Evolutionary conservation across 2,888 invertebrate genomes (phyloP), one percentile per base, ranked within the genome.

Genomic region (Nesidiocoris tenuis): DNA sequence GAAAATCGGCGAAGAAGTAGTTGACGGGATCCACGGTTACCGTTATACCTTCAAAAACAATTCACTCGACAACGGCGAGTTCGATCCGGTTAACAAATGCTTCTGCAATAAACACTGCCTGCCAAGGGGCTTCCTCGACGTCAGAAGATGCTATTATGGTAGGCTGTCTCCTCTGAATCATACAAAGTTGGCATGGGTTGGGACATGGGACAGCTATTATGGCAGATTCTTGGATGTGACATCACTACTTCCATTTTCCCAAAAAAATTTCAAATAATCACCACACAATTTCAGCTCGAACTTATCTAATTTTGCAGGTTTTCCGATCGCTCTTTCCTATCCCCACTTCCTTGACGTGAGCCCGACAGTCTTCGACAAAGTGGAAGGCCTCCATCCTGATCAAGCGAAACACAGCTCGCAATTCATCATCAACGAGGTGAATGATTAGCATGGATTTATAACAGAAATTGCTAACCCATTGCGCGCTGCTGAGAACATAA

Each of bases 251-350:
- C n/a, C n/a, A n/a, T n/a, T n/a, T n/a, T n/a, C n/a, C n/a, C n/a
- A n/a, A n/a, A n/a, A n/a, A n/a, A n/a, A n/a, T n/a, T n/a, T n/a
- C n/a, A n/a, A n/a, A n/a, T n/a, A n/a, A n/a, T n/a, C n/a, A n/a
- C n/a, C n/a, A n/a, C n/a, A n/a, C n/a, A n/a, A n/a, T n/a, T n/a
- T n/a, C n/a, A n/a, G n/a, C n/a, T n/a, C n/a, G n/a, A n/a, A n/a
- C n/a, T n/a, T n/a, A n/a, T n/a, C n/a, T n/a, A n/a, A n/a, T 56
- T 65, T 77, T 81, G 0, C 82, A 87, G 87, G 95, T 0, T 95
- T 95, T 82, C 95, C 95, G 0, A 94, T 95, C 61, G 92, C 93
- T 0, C 85, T 95, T 3, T 94, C 95, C 57, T 93, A 91, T 83
- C 95, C 95, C 0, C 95, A 96, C 83, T 95, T 94, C 83, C 89